Percentiles rank a stretch among this genome's conserved stretches.
These are phyloP conservation scores for Danio kyathit DNA, from an alignment of 2,797 vertebrate genomes.

Conservation along the genomic window DNA sequence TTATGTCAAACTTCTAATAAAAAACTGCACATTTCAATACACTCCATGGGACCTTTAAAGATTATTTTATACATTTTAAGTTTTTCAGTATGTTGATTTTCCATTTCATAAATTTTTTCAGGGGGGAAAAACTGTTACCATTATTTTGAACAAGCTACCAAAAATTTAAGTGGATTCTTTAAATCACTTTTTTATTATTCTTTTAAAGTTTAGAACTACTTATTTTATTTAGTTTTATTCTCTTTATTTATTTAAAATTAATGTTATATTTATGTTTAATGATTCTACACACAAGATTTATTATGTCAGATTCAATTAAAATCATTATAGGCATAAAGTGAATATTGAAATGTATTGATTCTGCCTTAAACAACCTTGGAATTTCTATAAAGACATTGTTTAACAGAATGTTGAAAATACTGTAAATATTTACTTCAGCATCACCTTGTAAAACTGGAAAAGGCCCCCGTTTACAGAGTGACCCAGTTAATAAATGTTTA, in stretches of 20 bases:
- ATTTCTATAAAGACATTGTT: not conserved
- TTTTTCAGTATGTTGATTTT: too few relatives aligned
- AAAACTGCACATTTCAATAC: too few relatives aligned
- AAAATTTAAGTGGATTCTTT: not conserved
- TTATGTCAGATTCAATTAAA: not conserved
- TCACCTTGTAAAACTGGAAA: constrained; percentile 8
- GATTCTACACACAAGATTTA: not conserved
- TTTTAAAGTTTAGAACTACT: too few relatives aligned
- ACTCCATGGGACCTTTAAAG: too few relatives aligned
- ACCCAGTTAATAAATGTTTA: constrained; percentile 21
- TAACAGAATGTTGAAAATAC: not conserved
- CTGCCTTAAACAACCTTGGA: not conserved
- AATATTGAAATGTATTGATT: not conserved
- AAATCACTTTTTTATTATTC: too few relatives aligned
- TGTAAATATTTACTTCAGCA: not conserved
- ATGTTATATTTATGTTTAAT: not conserved
- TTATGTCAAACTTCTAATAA: too few relatives aligned
- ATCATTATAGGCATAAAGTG: not conserved
- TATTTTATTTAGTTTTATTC: too few relatives aligned
- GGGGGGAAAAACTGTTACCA: too few relatives aligned
- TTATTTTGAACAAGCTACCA: not conserved
- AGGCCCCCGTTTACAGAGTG: not conserved
- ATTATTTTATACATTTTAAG: too few relatives aligned
- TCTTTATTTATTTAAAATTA: too few relatives aligned
- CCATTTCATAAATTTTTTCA: too few relatives aligned